Evolutionary conservation across 2,113 vertebrate species (phyloP).

Genomic region (Tursiops truncatus): DNA sequence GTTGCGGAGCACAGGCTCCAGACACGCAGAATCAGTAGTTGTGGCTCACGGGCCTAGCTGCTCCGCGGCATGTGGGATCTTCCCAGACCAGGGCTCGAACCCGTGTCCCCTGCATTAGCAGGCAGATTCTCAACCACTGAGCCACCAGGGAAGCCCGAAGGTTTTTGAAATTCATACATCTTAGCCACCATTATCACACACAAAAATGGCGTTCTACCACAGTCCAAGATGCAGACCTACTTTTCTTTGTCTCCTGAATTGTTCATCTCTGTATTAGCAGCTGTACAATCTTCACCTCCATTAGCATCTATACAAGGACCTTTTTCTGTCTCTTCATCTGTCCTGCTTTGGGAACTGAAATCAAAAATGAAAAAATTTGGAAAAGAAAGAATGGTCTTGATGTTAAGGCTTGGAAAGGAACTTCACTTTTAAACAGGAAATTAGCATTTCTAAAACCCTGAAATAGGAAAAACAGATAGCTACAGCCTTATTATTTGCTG

Average conservation of each 20-base stretch:
- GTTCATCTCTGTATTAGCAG: neutral
- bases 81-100: too few species aligned
- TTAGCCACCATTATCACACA: neutral
- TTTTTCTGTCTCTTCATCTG: neutral
- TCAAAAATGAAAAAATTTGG: neutral
- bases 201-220: neutral
- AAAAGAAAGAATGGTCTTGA: neutral
- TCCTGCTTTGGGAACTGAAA: slow-evolving; percentile 55
- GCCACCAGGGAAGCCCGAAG: neutral
- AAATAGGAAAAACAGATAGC: neutral
- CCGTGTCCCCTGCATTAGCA: too few species aligned
- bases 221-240: neutral
- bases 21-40: too few species aligned
- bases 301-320: neutral
- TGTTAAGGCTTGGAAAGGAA: neutral
- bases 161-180: neutral
- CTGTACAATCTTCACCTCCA: neutral
- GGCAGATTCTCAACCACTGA: too few species aligned
- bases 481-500: neutral
- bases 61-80: too few species aligned
- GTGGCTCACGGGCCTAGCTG: too few species aligned
- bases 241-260: neutral
- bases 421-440: neutral
- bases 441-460: slow-evolving; percentile 21
- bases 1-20: too few species aligned